A percentile compares a stretch with the other conserved stretches of the same genome.
Conservation (phyloP, 2,113 vertebrate genomes). For the Oreochromis spilurus region DNA sequence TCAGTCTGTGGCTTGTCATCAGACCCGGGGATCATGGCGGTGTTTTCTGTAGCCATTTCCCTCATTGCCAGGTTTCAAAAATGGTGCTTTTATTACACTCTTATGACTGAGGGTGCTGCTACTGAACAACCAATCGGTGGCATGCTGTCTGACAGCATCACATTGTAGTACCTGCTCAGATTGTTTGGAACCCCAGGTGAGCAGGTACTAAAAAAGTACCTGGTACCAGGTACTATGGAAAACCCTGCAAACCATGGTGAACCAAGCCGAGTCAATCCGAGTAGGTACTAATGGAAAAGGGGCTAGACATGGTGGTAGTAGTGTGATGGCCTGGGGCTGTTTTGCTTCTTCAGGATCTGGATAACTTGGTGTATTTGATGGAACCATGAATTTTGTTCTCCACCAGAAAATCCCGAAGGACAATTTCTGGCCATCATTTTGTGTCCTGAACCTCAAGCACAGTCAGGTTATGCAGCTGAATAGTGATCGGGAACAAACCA, state of each 20-base stretch:
- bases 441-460: neutral
- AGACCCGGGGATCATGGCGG: fast-evolving
- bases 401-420: fast-evolving
- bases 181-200: neutral
- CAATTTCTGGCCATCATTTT: neutral
- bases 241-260: neutral
- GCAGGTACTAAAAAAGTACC: neutral
- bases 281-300: neutral
- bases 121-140: neutral
- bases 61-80: neutral
- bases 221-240: neutral
- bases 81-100: fast-evolving
- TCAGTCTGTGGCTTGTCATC: fast-evolving
- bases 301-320: neutral
- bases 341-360: neutral
- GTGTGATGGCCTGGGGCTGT: neutral
- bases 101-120: neutral
- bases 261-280: fast-evolving
- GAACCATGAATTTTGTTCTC: neutral
- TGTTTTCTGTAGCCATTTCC: neutral
- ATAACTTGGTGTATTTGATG: neutral
- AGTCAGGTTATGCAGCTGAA: neutral
- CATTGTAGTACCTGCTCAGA: neutral
- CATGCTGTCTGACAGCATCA: neutral
- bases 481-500: neutral